A percentile compares a stretch with the other conserved stretches of the same genome.
These are phyloP conservation scores for Eupeodes luniger DNA, from an alignment of 2,888 invertebrate genomes.

Conservation along the genomic window DNA sequence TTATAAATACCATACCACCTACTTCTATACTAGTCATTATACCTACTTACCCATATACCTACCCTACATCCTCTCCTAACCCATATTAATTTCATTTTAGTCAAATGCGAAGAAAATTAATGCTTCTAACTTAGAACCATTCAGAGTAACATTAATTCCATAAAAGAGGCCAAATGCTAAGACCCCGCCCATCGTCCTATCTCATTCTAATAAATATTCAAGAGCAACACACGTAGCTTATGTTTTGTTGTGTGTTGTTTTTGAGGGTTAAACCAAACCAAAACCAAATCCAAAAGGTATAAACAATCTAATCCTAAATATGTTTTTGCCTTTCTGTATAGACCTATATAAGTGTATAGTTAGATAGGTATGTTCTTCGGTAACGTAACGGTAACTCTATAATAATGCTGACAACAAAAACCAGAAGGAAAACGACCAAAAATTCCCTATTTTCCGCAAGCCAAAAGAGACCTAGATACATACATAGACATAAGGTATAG, in stretches of 20 bases:
- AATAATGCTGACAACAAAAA: conserved; percentile 4
- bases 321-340: conserved; percentile 15
- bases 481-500: too few species aligned
- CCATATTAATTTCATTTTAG: conserved; percentile 65
- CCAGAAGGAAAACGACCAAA: conserved; percentile 2
- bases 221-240: conserved; percentile 55
- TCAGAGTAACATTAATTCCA: conserved; percentile 60
- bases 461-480: neutral
- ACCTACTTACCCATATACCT: neutral
- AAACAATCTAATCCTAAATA: conserved; percentile 40
- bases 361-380: neutral
- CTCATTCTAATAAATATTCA: conserved; percentile 73
- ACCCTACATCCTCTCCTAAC: neutral
- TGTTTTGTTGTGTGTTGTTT: conserved; percentile 1
- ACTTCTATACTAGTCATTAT: neutral
- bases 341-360: neutral
- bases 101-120: conserved; percentile 68
- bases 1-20: conserved; percentile 9
- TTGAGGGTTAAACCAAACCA: neutral
- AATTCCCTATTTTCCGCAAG: neutral
- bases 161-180: conserved; percentile 61
- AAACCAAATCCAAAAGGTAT: conserved; percentile 22
- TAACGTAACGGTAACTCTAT: neutral
- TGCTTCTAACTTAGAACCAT: conserved; percentile 55
- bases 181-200: conserved; percentile 27